Base-by-base conservation (phyloP, 2,888 invertebrate species). In the Epicampocera succincta region DNA sequence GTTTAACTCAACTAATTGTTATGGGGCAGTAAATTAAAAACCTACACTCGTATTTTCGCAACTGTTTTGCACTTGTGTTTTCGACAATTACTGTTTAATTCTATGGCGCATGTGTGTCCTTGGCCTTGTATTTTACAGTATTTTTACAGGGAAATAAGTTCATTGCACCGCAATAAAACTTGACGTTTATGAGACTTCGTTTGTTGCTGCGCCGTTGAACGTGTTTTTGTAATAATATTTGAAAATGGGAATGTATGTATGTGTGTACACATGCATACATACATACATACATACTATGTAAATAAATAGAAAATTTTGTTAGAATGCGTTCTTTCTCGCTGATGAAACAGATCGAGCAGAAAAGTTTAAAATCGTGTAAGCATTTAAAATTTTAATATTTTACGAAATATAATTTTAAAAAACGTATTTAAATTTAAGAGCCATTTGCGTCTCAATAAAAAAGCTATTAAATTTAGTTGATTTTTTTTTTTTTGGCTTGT, bases 81-180 rank as follows among this genome's bases (percentile, higher is more conserved):
- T 73, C 63, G 50, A 60, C 11, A 42, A 25, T 46, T 69, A 71
- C 52, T 71, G 66, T 48, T 29, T 48, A 71, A 66, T 78, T 54
- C 65, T 74, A 50, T 77, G 82, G 82, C 79, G 75, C 79, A 79
- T 79, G 74, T 79, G 82, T 79, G 82, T 75, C 79, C 82, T 83
- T 79, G 82, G 75, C 75, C 75, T 83, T 79, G 83, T 40, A 52
- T 58, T 69, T 63, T 60, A 33, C 33, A 29, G 60, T 33, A 9
- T 33, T 33, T 33, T 33, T 33, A 33, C 33, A 33, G 33, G 33
- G 8, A 33, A 60, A 25, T 13, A 58, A 72, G 76, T 77, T 81
- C 77, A 81, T 72, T 82, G 52, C 61, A 58, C 69, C 48, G 69
- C 13, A 15, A 21, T 56, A 40, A 13, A 33, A 25, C 15, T 69